phyloP scores from a whole-genome alignment of 1,140 invertebrate genomes.

The Dolichoris vasculosae region DNA sequence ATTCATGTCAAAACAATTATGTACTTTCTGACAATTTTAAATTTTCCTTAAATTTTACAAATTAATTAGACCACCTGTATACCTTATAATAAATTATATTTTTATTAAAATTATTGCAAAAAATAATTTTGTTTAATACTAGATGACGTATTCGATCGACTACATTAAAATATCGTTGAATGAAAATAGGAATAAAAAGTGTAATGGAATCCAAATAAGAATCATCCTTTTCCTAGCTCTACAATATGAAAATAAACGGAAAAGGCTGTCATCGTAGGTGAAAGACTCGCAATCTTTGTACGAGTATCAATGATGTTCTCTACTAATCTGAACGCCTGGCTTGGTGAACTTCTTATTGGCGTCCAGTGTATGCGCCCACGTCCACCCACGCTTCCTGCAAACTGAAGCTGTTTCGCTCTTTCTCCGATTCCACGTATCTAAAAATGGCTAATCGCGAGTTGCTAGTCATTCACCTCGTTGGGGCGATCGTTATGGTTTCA shows the following conservation, averaged over 20 bases:
- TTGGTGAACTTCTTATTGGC: background rate
- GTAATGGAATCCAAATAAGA: background rate
- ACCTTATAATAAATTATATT: no score
- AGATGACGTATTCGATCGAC: background rate
- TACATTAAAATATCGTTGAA: background rate
- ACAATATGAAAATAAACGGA: background rate
- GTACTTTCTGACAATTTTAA: no score
- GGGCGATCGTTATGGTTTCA: background rate
- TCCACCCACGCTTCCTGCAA: background rate
- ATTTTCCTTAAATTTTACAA: no score
- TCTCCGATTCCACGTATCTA: background rate
- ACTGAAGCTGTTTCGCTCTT: background rate
- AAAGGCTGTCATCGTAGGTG: background rate
- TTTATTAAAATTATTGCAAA: no score
- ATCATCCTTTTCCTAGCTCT: background rate
- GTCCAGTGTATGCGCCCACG: background rate
- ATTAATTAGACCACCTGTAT: no score
- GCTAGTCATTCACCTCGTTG: background rate
- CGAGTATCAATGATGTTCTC: background rate
- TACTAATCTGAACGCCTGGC: no score
- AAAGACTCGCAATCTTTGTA: background rate
- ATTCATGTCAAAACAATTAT: no score
- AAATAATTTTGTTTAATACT: no score
- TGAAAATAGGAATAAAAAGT: background rate
- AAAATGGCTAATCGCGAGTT: constrained; percentile 34